phyloP scores from a whole-genome alignment of 2,888 invertebrate genomes.

The Gasteruption jaculator region DNA sequence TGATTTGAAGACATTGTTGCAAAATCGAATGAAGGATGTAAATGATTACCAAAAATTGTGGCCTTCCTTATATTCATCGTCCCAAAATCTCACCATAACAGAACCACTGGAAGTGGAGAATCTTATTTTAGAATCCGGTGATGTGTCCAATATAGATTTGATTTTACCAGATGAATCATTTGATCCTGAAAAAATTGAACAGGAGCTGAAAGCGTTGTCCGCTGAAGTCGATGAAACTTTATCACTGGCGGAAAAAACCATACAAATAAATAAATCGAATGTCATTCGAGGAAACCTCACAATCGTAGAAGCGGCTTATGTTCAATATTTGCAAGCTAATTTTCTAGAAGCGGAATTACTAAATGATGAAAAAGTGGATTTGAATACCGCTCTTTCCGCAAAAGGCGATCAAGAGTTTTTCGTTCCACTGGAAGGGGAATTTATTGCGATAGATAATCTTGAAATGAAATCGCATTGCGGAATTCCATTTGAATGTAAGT shows the following conservation, averaged over 20 bases:
- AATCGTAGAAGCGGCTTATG: constrained; percentile 26
- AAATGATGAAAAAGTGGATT: constrained; percentile 24
- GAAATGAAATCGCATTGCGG: constrained; percentile 37
- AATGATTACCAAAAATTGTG: constrained; percentile 26
- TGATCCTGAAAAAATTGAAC: constrained; percentile 10
- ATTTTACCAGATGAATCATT: constrained; percentile 8
- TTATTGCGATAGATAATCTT: constrained; percentile 27
- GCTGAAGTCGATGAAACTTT: not conserved
- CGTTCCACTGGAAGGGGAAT: constrained; percentile 21
- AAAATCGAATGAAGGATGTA: constrained; percentile 25
- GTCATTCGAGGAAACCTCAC: constrained; percentile 21
- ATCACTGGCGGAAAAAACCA: not conserved
- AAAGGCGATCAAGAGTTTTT: constrained; percentile 21
- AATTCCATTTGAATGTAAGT: constrained; percentile 33
- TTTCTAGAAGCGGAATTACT: constrained; percentile 25
- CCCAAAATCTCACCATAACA: constrained; percentile 21
- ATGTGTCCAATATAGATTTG: constrained; percentile 18
- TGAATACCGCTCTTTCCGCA: constrained; percentile 16
- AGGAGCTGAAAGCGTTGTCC: constrained; percentile 2
- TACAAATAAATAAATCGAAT: constrained; percentile 8
- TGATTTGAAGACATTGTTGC: constrained; percentile 27
- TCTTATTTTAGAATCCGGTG: constrained; percentile 25
- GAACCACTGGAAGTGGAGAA: constrained; percentile 21
- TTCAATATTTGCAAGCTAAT: constrained; percentile 30
- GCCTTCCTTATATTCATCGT: constrained; percentile 24